phyloP scores from a whole-genome alignment of 2,113 vertebrate species.

The Phasianus colchicus region DNA sequence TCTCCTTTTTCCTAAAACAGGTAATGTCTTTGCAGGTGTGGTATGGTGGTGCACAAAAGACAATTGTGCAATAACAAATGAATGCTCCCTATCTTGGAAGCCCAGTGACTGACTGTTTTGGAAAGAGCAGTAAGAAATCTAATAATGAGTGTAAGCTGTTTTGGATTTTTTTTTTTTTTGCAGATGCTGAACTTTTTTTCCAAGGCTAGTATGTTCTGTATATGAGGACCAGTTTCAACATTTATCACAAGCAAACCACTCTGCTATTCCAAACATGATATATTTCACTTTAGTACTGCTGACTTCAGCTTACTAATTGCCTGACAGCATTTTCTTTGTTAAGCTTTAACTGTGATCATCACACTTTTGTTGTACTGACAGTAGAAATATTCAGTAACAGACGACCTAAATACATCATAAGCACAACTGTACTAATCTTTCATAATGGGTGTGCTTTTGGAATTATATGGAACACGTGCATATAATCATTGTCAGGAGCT shows the following conservation, averaged over 20 bases:
- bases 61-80: neutral
- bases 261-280: conserved; percentile 89
- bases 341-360: conserved; percentile 87
- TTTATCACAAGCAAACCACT: conserved; percentile 83
- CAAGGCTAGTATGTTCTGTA: neutral
- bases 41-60: conserved; percentile 9
- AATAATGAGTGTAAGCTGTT: neutral
- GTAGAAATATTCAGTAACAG: conserved; percentile 80
- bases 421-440: conserved; percentile 71
- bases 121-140: conserved; percentile 3
- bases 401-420: conserved; percentile 77
- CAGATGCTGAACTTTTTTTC: conserved; percentile 21
- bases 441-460: conserved; percentile 62
- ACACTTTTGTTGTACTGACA: conserved; percentile 83
- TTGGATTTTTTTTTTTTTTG: neutral
- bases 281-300: conserved; percentile 88
- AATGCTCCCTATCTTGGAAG: neutral
- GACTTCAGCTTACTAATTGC: conserved; percentile 92
- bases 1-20: neutral
- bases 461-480: conserved; percentile 64
- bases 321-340: conserved; percentile 92
- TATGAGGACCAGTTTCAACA: conserved; percentile 49
- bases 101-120: neutral
- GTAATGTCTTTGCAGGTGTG: neutral
- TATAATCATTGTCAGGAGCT: conserved; percentile 50